Evolutionary conservation across 2,113 vertebrate species (phyloP).

Genomic region (Neolamprologus sp.): DNA sequence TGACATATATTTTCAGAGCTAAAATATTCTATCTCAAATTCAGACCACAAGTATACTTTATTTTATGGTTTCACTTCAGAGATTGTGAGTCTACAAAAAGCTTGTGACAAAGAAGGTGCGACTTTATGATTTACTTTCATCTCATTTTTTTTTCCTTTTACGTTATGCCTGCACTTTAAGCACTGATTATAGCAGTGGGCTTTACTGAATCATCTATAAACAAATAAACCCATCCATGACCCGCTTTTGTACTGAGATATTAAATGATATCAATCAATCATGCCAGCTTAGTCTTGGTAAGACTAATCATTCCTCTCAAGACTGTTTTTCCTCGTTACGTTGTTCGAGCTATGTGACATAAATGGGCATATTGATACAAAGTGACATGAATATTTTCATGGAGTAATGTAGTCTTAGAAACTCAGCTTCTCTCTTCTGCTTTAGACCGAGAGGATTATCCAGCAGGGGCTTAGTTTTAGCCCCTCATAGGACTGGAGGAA

Average conservation of each 20-base stretch:
- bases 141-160: not conserved
- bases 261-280: not conserved
- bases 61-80: slow-evolving; percentile 38
- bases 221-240: not conserved
- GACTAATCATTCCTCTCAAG: not conserved
- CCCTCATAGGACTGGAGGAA: not conserved
- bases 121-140: not conserved
- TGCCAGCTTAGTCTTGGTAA: not conserved
- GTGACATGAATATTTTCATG: not conserved
- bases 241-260: not conserved
- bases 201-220: not conserved
- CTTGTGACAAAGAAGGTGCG: slow-evolving; percentile 55
- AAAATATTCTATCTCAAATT: not conserved
- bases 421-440: not conserved
- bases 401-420: not conserved
- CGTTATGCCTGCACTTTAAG: not conserved
- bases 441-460: not conserved
- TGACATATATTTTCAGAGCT: not conserved
- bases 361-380: not conserved
- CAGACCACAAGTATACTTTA: not conserved
- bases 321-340: not conserved
- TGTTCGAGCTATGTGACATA: not conserved
- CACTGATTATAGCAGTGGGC: not conserved
- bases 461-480: not conserved
- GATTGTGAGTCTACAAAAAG: slow-evolving; percentile 73